Conservation (phyloP, 2,113 vertebrate species). For the Rhineura floridana region DNA sequence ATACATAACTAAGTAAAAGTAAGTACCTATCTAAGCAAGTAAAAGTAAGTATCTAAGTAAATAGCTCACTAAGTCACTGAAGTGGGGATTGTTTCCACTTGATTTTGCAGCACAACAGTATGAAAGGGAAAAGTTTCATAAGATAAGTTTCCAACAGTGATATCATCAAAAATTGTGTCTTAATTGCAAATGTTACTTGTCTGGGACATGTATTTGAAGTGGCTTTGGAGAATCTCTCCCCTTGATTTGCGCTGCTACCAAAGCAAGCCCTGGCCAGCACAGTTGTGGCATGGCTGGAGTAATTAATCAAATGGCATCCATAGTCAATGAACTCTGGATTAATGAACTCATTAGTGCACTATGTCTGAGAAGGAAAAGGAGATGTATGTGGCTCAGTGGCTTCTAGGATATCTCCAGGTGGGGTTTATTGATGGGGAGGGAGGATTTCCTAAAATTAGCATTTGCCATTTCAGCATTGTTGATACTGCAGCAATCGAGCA, state of each 20-base stretch:
- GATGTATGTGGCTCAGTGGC: slow-evolving; percentile 40
- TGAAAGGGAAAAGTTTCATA: background rate
- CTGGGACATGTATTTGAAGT: background rate
- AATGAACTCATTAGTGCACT: slow-evolving; percentile 69
- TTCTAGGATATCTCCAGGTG: slow-evolving; percentile 44
- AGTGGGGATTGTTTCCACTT: too few relatives aligned
- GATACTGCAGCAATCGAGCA: background rate
- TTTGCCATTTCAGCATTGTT: background rate
- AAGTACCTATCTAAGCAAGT: too few relatives aligned
- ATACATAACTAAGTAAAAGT: too few relatives aligned
- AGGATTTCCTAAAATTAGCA: background rate
- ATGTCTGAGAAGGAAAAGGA: slow-evolving; percentile 39
- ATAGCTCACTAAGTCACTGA: background rate
- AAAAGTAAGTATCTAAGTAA: too few relatives aligned
- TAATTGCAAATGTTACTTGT: background rate
- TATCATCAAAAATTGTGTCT: rapidly evolving
- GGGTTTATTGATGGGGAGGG: slow-evolving; percentile 28
- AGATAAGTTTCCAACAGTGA: rapidly evolving
- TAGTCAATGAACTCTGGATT: slow-evolving; percentile 53
- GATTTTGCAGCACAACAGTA: background rate
- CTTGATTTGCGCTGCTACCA: slow-evolving; percentile 7
- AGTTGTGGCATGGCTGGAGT: slow-evolving; percentile 48
- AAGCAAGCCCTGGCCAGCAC: background rate
- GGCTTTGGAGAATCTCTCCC: background rate
- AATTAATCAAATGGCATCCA: slow-evolving; percentile 68